phyloP scores from a whole-genome alignment of 2,888 invertebrate species.

The Stenchaetothrips biformis region DNA sequence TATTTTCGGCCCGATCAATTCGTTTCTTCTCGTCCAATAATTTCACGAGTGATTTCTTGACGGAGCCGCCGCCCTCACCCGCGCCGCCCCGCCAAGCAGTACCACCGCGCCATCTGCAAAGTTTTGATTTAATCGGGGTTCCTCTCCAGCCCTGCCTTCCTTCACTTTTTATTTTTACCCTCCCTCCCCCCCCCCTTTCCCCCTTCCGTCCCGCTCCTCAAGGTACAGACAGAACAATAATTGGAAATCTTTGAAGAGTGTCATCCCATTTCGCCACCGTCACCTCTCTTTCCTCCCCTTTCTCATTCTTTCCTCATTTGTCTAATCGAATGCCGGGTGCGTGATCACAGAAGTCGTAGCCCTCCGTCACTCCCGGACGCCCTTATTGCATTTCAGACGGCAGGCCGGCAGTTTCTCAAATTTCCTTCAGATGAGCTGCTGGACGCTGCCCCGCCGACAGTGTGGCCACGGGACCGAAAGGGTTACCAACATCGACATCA shows the following conservation, averaged over 20 bases:
- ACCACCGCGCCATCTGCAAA: neutral
- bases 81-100: neutral
- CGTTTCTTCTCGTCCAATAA: neutral
- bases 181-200: neutral
- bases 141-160: neutral
- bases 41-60: neutral
- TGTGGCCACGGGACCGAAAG: too few species aligned
- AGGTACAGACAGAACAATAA: constrained; percentile 18
- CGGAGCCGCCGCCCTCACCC: neutral
- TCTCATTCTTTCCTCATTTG: constrained; percentile 22
- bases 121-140: neutral
- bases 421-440: neutral
- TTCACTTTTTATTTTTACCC: neutral
- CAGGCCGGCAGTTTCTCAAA: neutral
- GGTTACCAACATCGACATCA: too few species aligned
- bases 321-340: constrained; percentile 20
- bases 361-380: neutral
- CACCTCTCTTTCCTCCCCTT: neutral
- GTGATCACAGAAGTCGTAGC: neutral
- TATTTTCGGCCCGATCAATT: too few species aligned
- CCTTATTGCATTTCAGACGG: constrained; percentile 2
- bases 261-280: neutral
- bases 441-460: too few species aligned
- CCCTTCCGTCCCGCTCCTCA: neutral
- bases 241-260: constrained; percentile 19